A percentile compares a stretch with the other conserved stretches of the same genome.
Evolutionary conservation across 2,113 vertebrate species (phyloP).

Genomic region (Erpornis zantholeuca): DNA sequence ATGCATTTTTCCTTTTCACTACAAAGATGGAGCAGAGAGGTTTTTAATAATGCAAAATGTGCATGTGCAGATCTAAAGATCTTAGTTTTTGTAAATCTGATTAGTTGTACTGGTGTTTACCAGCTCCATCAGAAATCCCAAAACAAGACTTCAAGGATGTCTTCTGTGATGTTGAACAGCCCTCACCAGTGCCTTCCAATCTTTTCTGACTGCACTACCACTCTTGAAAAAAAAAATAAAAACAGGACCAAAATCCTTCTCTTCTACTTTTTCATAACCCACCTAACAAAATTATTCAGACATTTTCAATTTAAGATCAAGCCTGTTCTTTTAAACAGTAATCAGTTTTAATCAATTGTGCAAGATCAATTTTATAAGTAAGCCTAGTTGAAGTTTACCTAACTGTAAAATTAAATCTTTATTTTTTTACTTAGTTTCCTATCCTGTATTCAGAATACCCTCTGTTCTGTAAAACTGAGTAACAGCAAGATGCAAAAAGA

Average conservation of each 20-base stretch:
- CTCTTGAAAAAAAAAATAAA: not conserved
- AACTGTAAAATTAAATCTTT: not conserved
- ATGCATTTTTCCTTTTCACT: not conserved
- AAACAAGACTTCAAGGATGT: not conserved
- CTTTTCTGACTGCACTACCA: not conserved
- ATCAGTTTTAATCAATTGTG: not conserved
- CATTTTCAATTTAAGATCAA: not conserved
- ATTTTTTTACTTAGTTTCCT: not conserved
- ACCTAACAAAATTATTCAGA: not conserved
- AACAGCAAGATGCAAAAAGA: not conserved
- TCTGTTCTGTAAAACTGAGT: not conserved
- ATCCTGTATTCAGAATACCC: not conserved
- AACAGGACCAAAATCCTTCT: not conserved
- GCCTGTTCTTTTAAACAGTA: not conserved
- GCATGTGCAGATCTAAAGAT: not conserved
- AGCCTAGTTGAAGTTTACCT: not conserved
- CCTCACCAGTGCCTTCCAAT: not conserved
- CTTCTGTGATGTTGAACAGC: conserved; percentile 1
- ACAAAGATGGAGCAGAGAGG: not conserved
- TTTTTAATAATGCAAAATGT: conserved; percentile 23
- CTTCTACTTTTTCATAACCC: not conserved
- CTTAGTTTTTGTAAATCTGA: not conserved
- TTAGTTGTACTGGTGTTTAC: not conserved
- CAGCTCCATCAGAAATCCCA: not conserved
- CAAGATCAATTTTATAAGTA: not conserved